Evolutionary conservation across 1,140 invertebrate species (phyloP).

Genomic region (Drosophila sp.): DNA sequence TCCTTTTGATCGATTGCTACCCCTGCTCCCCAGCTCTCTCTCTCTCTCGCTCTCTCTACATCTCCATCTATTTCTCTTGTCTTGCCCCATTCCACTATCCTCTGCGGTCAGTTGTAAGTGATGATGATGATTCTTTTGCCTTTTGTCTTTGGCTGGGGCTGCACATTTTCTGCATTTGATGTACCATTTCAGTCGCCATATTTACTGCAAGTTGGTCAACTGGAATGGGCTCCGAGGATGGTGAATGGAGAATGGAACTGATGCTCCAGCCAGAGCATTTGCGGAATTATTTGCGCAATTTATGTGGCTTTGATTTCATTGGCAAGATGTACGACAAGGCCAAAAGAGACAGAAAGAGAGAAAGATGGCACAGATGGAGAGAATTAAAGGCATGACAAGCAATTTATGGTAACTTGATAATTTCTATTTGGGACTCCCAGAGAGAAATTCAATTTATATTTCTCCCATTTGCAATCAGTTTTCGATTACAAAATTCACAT

Average conservation of each 20-base stretch:
- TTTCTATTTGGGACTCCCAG: slow-evolving; percentile 48
- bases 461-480: slow-evolving; percentile 20
- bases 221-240: neutral
- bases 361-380: slow-evolving; percentile 13
- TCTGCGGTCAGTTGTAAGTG: slow-evolving; percentile 65
- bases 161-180: slow-evolving; percentile 35
- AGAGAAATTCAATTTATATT: slow-evolving; percentile 40
- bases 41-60: neutral
- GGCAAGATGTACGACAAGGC: slow-evolving; percentile 45
- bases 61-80: neutral
- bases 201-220: slow-evolving; percentile 27
- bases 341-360: slow-evolving; percentile 7
- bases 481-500: neutral
- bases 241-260: slow-evolving; percentile 5
- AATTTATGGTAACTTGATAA: slow-evolving; percentile 74
- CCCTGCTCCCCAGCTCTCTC: neutral
- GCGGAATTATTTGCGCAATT: slow-evolving; percentile 75
- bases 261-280: slow-evolving; percentile 5
- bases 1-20: slow-evolving; percentile 73
- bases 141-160: slow-evolving; percentile 51
- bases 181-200: slow-evolving; percentile 21
- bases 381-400: slow-evolving; percentile 26
- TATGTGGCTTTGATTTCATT: slow-evolving; percentile 80
- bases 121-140: slow-evolving; percentile 78
- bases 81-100: neutral